These are phyloP conservation scores for Plectus sambesii DNA, from an alignment of 1,140 invertebrate genomes.

Conservation along the genomic window DNA sequence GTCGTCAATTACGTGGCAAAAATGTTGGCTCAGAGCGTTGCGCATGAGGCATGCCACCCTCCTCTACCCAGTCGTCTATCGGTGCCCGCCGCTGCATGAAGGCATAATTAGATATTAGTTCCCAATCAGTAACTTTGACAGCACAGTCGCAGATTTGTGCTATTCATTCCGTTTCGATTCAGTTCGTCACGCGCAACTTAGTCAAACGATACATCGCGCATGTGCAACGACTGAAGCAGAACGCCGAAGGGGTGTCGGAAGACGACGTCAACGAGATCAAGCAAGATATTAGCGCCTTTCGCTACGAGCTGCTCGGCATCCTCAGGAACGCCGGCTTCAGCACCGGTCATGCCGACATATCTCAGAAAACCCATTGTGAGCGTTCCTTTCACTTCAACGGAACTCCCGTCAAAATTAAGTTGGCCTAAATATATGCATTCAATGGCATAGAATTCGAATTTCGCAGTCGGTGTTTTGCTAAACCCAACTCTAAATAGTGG, in stretches of 20 bases:
- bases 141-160: no score
- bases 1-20: no score
- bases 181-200: constrained; percentile 64
- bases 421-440: no score
- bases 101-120: no score
- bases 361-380: constrained; percentile 27
- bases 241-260: constrained; percentile 75
- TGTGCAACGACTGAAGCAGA: constrained; percentile 64
- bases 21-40: no score
- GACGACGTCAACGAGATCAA: constrained; percentile 98
- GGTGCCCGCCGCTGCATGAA: no score
- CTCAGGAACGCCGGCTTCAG: constrained; percentile 23
- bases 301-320: constrained; percentile 27
- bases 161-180: constrained; percentile 9
- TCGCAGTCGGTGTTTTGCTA: no score
- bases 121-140: no score
- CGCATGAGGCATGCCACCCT: no score
- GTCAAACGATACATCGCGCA: constrained; percentile 68
- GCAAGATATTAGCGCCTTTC: constrained; percentile 51
- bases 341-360: constrained; percentile 26
- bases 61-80: no score
- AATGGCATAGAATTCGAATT: no score
- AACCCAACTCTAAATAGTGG: no score
- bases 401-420: not conserved
- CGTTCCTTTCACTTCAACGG: not conserved